Base-by-base conservation (phyloP, 2,113 vertebrate species). In the Entosphenus tridentatus region DNA sequence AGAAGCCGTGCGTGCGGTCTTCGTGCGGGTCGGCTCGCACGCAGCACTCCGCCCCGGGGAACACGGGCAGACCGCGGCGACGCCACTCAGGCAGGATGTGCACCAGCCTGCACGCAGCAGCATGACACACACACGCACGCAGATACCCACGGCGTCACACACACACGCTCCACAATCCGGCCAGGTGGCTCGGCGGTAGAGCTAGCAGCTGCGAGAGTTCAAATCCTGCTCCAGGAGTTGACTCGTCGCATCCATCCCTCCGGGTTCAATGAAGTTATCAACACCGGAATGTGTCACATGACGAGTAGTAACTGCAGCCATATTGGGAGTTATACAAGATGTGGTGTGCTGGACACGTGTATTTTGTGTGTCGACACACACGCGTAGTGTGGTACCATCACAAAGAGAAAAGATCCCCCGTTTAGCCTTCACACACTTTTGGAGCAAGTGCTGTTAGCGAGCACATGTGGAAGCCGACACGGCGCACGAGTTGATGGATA, bases 1-100 rank as follows among this genome's bases (percentile, higher is more conserved):
- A 98, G 78, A 98, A 96, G 56, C 93, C 93, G 0, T 86, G 81
- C 0, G 89, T 95, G 70, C 85, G 80, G 0, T 87, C 92, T 62
- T 78, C 80, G 1, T 75, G 55, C 0, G 80, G 77, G 54, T 84
- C 84, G n/a, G 93, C 92, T 0, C 92, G 82, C 68, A 98, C 79
- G 76, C 89, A 96, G 69, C 75, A 70, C 55, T 79, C 73, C 0
- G 81, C 79, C 57, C 85, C 82, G 0, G 77, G 72, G 55, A 95
- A 83, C 1, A 81, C 78, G 8, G 75, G 56, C 0, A 82, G 76
- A 17, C 90, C 90, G 10, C 89, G 82, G 68, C 85, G 82, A 1
- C 86, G 83, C 93, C 90, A 96, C 10, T 78, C 74, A 4, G 87
- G 77, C 55, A 95, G 78, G 39, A 80, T 74, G 0, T 80, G 71